phyloP scores from a whole-genome alignment of 2,113 vertebrate genomes.

The Sceloporus tristichus region DNA sequence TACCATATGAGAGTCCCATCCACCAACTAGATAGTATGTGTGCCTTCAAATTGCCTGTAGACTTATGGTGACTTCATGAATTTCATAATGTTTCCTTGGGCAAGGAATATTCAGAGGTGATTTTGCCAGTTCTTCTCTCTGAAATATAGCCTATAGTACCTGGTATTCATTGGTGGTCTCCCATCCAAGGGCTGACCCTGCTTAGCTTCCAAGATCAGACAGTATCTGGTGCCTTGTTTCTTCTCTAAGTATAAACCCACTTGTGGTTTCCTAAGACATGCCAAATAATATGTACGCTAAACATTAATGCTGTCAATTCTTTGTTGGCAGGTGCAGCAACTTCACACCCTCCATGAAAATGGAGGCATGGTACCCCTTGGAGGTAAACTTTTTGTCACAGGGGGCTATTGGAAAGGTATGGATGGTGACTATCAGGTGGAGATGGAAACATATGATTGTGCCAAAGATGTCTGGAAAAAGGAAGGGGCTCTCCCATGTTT shows the following conservation, averaged over 20 bases:
- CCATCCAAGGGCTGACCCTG: too few relatives aligned
- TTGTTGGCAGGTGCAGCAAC: constrained; percentile 86
- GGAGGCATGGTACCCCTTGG: constrained; percentile 89
- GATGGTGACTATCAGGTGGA: constrained; percentile 93
- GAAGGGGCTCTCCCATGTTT: constrained; percentile 88
- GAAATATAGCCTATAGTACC: too few relatives aligned
- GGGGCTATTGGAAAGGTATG: constrained; percentile 97
- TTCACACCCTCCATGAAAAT: constrained; percentile 94
- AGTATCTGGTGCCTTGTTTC: not conserved
- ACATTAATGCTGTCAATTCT: not conserved
- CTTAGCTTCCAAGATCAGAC: too few relatives aligned
- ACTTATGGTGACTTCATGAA: too few relatives aligned
- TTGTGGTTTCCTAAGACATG: not conserved
- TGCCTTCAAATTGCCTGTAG: not conserved
- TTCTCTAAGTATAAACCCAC: not conserved
- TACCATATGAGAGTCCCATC: not conserved
- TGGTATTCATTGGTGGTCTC: too few relatives aligned
- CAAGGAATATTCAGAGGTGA: too few relatives aligned
- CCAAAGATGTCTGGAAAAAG: constrained; percentile 83
- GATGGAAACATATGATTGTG: constrained; percentile 90
- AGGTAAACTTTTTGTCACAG: constrained; percentile 85
- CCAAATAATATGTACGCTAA: not conserved
- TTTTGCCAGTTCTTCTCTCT: too few relatives aligned
- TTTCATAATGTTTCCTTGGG: too few relatives aligned
- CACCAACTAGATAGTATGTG: not conserved